Conservation (phyloP, 2,797 vertebrate species). For the Tragopan temminckii region DNA sequence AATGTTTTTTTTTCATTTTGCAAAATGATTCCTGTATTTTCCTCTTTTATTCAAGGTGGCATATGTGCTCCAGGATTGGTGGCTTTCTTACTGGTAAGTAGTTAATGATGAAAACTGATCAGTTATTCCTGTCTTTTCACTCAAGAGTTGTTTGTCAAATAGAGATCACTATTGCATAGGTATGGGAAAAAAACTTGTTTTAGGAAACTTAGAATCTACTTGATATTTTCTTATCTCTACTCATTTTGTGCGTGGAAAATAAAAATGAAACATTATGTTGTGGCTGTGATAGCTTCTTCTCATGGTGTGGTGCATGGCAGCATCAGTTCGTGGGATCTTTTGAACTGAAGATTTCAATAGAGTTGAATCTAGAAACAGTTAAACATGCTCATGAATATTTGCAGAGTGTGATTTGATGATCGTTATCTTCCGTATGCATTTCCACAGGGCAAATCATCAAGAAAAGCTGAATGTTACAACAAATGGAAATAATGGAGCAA, state of each 20-base stretch:
- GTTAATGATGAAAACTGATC: conserved; percentile 83
- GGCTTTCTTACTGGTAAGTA: conserved; percentile 95
- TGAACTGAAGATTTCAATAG: not conserved
- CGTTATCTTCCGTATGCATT: not conserved
- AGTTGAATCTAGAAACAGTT: not conserved
- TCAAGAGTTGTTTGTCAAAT: not conserved
- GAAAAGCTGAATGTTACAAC: conserved; percentile 71
- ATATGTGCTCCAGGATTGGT: conserved; percentile 95
- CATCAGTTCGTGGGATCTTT: not conserved
- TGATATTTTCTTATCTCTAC: not conserved
- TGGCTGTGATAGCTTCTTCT: not conserved
- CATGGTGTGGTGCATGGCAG: not conserved
- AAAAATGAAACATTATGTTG: not conserved
- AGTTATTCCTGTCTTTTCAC: conserved; percentile 16
- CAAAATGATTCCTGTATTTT: conserved; percentile 46
- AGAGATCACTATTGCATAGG: not conserved
- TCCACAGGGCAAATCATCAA: conserved; percentile 81
- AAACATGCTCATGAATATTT: not conserved
- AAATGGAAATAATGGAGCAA: conserved; percentile 44
- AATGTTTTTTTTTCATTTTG: conserved; percentile 2
- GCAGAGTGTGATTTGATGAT: not conserved
- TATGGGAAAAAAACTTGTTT: not conserved
- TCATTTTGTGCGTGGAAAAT: not conserved
- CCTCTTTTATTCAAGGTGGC: conserved; percentile 79
- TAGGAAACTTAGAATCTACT: not conserved